Conservation (phyloP, 2,888 invertebrate genomes). For the Mystacides longicornis region DNA sequence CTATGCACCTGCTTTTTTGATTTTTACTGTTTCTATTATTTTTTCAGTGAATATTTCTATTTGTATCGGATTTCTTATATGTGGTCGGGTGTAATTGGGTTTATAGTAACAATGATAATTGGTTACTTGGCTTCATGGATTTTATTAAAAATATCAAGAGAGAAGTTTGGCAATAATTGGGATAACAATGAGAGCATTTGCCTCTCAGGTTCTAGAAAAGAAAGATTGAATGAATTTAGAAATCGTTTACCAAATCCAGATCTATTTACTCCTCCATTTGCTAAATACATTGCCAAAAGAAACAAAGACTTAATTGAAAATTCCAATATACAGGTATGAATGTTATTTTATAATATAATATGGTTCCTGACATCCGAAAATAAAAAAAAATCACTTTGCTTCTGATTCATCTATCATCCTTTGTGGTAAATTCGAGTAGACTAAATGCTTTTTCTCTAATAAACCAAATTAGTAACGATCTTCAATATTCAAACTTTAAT, state of each 20-base stretch:
- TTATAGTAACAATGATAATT: slow-evolving; percentile 41
- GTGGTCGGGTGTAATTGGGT: slow-evolving; percentile 58
- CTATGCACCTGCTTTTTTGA: too few species aligned
- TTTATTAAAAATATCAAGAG: slow-evolving; percentile 16
- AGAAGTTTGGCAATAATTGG: slow-evolving; percentile 19
- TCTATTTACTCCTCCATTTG: slow-evolving; percentile 35
- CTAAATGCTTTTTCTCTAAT: too few species aligned
- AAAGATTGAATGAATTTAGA: background rate
- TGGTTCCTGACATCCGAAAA: too few species aligned
- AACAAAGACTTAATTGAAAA: slow-evolving; percentile 12
- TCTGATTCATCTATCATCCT: too few species aligned
- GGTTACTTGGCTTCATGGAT: slow-evolving; percentile 37
- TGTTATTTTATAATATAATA: background rate
- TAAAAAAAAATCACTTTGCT: too few species aligned
- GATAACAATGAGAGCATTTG: slow-evolving; percentile 2
- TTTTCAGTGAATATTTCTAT: slow-evolving; percentile 48
- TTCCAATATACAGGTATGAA: slow-evolving; percentile 8
- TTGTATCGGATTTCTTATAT: slow-evolving; percentile 65
- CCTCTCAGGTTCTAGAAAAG: background rate
- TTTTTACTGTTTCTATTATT: too few species aligned
- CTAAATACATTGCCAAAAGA: slow-evolving; percentile 29
- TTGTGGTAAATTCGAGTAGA: too few species aligned
- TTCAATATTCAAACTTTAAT: too few species aligned
- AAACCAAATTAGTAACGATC: too few species aligned
- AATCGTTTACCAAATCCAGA: slow-evolving; percentile 30